These are phyloP conservation scores for Tineola bisselliella DNA, from an alignment of 2,888 invertebrate genomes.

Conservation along the genomic window DNA sequence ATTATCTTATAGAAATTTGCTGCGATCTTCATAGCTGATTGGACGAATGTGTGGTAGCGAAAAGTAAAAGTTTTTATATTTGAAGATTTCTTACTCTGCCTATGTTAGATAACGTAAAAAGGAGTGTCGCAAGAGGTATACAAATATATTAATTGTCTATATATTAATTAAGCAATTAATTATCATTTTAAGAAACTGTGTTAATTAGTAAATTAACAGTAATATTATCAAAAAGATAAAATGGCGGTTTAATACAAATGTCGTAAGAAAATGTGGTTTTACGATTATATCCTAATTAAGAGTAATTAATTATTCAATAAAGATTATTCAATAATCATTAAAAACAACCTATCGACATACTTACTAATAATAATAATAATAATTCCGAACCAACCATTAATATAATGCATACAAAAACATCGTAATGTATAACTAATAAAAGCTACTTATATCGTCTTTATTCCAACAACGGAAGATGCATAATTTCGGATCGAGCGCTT, in stretches of 20 bases:
- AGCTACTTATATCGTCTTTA: background rate
- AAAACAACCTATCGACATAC: background rate
- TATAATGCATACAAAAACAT: background rate
- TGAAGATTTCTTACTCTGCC: too few relatives aligned
- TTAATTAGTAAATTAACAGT: background rate
- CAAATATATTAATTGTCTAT: too few relatives aligned
- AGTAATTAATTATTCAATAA: slow-evolving; percentile 1
- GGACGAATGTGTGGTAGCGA: too few relatives aligned
- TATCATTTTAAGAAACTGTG: background rate
- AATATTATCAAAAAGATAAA: background rate
- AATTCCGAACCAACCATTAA: background rate
- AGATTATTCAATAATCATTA: background rate
- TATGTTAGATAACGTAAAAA: too few relatives aligned
- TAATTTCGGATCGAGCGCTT: slow-evolving; percentile 5
- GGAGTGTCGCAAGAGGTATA: too few relatives aligned
- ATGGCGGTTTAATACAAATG: background rate
- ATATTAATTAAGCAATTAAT: background rate
- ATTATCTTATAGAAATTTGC: too few relatives aligned
- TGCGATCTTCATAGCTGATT: too few relatives aligned
- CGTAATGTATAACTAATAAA: slow-evolving; percentile 1
- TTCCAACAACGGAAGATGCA: background rate
- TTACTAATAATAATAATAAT: background rate
- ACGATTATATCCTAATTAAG: background rate
- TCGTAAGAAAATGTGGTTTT: background rate
- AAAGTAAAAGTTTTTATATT: too few relatives aligned